These are phyloP conservation scores for Raphicerus campestris DNA, from an alignment of 2,113 vertebrate genomes.

Conservation along the genomic window DNA sequence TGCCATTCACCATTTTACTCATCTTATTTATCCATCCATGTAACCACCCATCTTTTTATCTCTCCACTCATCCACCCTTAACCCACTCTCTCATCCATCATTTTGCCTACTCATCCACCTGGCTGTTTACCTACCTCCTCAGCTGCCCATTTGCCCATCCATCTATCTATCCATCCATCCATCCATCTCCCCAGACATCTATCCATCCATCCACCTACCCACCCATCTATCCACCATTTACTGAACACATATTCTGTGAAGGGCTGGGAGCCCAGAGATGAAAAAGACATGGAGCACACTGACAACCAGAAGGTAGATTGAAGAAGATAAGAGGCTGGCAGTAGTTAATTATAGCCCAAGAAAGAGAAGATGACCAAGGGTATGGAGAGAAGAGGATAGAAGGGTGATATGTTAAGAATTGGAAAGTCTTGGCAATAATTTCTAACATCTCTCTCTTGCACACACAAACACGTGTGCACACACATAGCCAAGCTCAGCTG, in stretches of 20 bases:
- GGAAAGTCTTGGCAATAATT: background rate
- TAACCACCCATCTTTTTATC: background rate
- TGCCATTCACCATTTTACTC: background rate
- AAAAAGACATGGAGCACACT: background rate
- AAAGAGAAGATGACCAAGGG: background rate
- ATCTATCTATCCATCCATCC: background rate
- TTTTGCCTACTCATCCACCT: background rate
- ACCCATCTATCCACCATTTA: background rate
- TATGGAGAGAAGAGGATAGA: background rate
- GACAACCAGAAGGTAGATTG: background rate
- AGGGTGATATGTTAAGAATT: background rate
- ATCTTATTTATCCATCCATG: background rate
- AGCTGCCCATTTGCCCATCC: background rate
- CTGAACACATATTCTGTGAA: background rate
- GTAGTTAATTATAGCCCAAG: background rate
- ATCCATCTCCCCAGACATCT: background rate
- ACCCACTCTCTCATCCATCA: background rate
- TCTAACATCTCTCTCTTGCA: background rate
- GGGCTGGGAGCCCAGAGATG: background rate
- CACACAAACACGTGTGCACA: background rate
- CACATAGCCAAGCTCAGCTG: background rate
- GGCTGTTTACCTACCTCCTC: background rate
- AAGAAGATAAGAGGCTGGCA: background rate
- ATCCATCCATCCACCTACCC: background rate
- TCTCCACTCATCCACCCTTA: background rate